Evolutionary conservation across 2,888 invertebrate species (phyloP), one percentile per base, ranked within the genome.

Genomic region (Agrypnus murinus): DNA sequence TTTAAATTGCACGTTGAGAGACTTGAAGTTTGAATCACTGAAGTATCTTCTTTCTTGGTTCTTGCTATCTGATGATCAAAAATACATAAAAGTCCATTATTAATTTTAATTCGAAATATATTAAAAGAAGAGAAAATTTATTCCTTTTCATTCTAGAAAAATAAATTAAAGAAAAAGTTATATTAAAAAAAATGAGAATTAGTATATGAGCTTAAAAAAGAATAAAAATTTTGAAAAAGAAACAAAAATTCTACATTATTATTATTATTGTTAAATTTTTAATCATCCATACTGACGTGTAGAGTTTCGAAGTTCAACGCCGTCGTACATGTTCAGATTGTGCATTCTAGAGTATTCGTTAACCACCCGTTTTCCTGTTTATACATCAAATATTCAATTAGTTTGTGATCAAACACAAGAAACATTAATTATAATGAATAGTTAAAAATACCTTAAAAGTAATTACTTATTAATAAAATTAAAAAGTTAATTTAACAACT

Each of bases 241-340:
- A 63, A 63, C 8, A 57, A 57, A 46, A 4, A 48, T 31, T 65
- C 64, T 50, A 64, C 55, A 48, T 62, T 48, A 70, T 77, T 76
- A 74, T 79, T 25, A 74, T 80, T 76, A 74, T 79, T 25, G 73
- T 80, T 84, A 84, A 82, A 81, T 82, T 84, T 85, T 86, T 91
- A 91, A 92, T 92, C 91, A 92, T 91, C 92, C 92, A 90, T 92
- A 92, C 90, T 92, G 92, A 88, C 92, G 91, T 84, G 92, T 92
- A 82, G 92, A 90, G 87, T 91, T 91, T 86, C 92, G 88, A 74
- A 92, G 89, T 86, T 92, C 92, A 82, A 89, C 90, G 74, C 92
- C 92, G 84, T 92, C 92, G 88, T 92, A 92, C 87, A 92, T 90
- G 87, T 91, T 92, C 81, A 92, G 87, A 86, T 92, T 91, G 87